Base-by-base conservation (phyloP, 2,797 vertebrate species). In the Oreonectes daqikongensis region DNA sequence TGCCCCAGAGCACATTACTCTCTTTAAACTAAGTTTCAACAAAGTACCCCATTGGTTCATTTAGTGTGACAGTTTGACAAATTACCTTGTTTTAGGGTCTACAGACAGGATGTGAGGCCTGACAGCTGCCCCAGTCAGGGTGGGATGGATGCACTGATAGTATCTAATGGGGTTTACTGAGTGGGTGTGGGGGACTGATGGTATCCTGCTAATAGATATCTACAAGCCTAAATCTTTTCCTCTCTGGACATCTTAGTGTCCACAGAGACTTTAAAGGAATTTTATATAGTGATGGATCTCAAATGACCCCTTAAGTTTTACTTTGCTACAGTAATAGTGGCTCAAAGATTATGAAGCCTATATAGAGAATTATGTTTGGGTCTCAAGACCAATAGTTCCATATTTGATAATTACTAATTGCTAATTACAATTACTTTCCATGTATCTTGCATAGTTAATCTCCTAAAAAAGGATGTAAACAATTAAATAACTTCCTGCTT, bases 51-150 rank as follows among this genome's bases (percentile, higher is more conserved):
- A 82, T 86, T 72, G 75, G 85, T 70, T 87, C 90, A 92, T 91
- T 92, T 91, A 91, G 85, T 82, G 85, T 79, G 90, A 91, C 91
- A 90, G 85, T 85, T 89, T 91, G 90, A 93, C 50, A 79, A 89
- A 93, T 69, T 88, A 89, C 84, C 24, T 9, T 3, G 52, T 73
- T 73, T 66, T 76, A 59, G 82, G 79, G 81, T 82, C 75, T 79
- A 83, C 78, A 84, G 83, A 89, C 87, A 90, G 92, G 91, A 91
- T 91, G 90, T 90, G 88, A 89, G 86, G 87, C 80, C 82, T 92
- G 90, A 90, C 88, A 87, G 87, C 82, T 86, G 87, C 91, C 88
- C 86, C 69, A 72, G 89, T 88, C 87, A 80, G 60, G 84, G 81
- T 83, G 74, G 81, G 73, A 59, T 64, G 60, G 60, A 90, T 88